Evolutionary conservation across 2,797 vertebrate genomes (phyloP), one percentile per base, ranked within the genome.

Genomic region (Gambusia yucatana): DNA sequence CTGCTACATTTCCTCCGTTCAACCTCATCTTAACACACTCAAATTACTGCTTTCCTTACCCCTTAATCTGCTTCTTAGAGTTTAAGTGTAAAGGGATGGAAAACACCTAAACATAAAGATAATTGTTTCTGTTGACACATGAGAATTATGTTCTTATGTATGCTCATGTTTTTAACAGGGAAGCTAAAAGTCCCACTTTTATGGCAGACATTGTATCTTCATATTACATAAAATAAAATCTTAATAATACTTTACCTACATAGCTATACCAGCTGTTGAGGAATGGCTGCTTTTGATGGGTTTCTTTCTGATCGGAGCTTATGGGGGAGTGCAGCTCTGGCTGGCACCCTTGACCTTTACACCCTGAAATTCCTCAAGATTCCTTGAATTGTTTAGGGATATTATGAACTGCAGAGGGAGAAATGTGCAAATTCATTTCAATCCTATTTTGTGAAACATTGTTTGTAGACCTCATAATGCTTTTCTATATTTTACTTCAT

Each of bases 1-100:
- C 82, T 83, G 69, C 77, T 81, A 75, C 80, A 75, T 65, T 74
- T 17, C 14, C 67, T 77, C 77, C 71, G 55, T 77, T 59, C 44
- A 48, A 77, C 73, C 69, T 55, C 82, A 61, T 85, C 79, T 30
- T 46, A 76, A 82, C 63, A 77, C 85, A 88, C 85, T 90, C 82
- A 91, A 93, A 92, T 94, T 89, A 93, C 85, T 76, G 88, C 91
- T 89, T 94, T 93, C 92, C 91, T 94, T 81, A 82, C 84, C 72
- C 61, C 30, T 63, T 65, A 88, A 90, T 89, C 83, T 90, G 86
- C 81, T 87, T 83, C 84, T 91, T 86, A 77, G 67, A 82, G 73
- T 75, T 74, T 72, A 75, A 85, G 83, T 86, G 76, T 48, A 77
- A 90, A 83, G 65, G 73, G 59, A 83, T 28, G 78, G 48, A 78